These are phyloP conservation scores for Nezara viridula DNA, from an alignment of 2,888 invertebrate species.

Conservation along the genomic window DNA sequence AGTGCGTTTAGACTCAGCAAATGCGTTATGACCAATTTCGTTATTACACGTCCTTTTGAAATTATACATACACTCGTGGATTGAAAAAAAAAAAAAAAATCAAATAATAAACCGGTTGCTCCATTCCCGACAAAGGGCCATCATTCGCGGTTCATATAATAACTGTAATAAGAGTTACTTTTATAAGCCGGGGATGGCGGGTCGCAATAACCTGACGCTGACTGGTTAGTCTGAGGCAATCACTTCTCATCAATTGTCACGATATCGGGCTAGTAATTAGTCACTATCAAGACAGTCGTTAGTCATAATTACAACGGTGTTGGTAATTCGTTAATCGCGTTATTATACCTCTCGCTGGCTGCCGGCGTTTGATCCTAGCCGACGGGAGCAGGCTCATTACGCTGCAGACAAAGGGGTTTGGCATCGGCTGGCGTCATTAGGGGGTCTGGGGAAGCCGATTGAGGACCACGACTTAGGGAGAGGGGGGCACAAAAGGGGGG, in stretches of 20 bases:
- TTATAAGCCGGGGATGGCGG: background rate
- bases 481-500: background rate
- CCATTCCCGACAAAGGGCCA: conserved; percentile 18
- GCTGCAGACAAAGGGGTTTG: background rate
- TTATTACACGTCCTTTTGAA: background rate
- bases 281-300: conserved; percentile 35
- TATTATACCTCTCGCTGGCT: conserved; percentile 21
- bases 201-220: background rate
- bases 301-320: conserved; percentile 32
- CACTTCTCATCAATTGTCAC: conserved; percentile 32
- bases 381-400: conserved; percentile 13
- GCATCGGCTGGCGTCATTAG: background rate
- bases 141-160: background rate
- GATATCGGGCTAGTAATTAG: conserved; percentile 9
- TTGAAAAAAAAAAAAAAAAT: background rate
- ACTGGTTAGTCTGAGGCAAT: conserved; percentile 18
- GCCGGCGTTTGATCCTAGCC: conserved; percentile 21
- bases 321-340: conserved; percentile 35
- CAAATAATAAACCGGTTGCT: background rate
- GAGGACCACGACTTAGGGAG: background rate
- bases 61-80: background rate
- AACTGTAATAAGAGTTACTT: conserved; percentile 3
- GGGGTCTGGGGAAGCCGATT: background rate
- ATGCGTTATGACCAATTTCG: background rate
- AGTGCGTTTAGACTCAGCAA: background rate